Percentiles rank a stretch among this genome's conserved stretches.
These are phyloP conservation scores for Acleris sparsana DNA, from an alignment of 2,888 invertebrate species.

Conservation along the genomic window DNA sequence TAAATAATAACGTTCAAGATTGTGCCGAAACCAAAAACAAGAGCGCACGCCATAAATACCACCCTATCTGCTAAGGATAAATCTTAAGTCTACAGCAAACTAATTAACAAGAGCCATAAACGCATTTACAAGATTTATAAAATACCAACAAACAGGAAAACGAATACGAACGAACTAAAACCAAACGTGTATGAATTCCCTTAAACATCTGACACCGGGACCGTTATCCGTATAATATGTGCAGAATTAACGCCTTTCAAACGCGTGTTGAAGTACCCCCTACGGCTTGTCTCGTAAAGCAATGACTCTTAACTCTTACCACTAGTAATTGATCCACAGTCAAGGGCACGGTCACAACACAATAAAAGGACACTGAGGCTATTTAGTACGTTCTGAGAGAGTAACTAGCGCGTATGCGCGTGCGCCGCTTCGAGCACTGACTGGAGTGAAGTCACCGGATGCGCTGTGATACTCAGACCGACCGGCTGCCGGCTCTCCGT, in stretches of 20 bases:
- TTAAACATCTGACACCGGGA: constrained; percentile 10
- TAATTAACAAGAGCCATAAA: constrained; percentile 17
- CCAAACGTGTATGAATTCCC: constrained; percentile 12
- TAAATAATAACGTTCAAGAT: constrained; percentile 11
- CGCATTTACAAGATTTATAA: constrained; percentile 13
- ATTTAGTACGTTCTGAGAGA: constrained; percentile 69
- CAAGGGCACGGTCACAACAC: constrained; percentile 55
- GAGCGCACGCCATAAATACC: constrained; percentile 2
- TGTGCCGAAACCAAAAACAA: constrained; percentile 4
- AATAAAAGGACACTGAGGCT: constrained; percentile 58
- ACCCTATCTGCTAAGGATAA: constrained; percentile 9
- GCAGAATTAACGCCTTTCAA: background rate
- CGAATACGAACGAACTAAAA: background rate
- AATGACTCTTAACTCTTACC: constrained; percentile 12
- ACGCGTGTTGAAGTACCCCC: background rate
- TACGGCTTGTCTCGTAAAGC: background rate
- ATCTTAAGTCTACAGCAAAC: constrained; percentile 16
- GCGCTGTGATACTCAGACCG: constrained; percentile 68
- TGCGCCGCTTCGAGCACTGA: constrained; percentile 61
- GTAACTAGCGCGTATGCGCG: constrained; percentile 69
- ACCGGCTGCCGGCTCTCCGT: constrained; percentile 60
- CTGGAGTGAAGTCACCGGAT: constrained; percentile 58
- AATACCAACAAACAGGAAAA: constrained; percentile 27
- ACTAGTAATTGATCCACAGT: constrained; percentile 22
- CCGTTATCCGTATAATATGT: constrained; percentile 11